These are phyloP conservation scores for Eupithecia insigniata DNA, from an alignment of 2,888 invertebrate genomes.

Conservation along the genomic window DNA sequence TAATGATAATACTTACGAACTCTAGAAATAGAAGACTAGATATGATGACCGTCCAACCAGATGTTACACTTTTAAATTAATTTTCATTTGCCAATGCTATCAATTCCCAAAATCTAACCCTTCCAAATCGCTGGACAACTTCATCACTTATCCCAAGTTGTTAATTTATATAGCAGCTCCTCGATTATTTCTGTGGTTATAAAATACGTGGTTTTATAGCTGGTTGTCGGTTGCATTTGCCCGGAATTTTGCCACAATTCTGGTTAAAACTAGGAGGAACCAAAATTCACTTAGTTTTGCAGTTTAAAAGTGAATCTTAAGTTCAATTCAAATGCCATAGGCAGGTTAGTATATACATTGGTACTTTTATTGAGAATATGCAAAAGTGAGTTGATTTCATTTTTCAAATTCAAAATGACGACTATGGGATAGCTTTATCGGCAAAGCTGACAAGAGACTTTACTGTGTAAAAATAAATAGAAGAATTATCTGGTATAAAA, in stretches of 20 bases:
- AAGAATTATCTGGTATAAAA: neutral
- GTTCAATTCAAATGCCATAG: neutral
- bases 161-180: constrained; percentile 45
- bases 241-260: neutral
- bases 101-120: constrained; percentile 30
- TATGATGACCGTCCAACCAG: neutral
- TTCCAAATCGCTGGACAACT: constrained; percentile 27
- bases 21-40: neutral
- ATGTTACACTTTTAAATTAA: neutral
- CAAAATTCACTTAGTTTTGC: neutral
- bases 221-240: constrained; percentile 17
- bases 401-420: neutral
- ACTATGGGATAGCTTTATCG: neutral
- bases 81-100: neutral
- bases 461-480: neutral
- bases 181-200: constrained; percentile 50
- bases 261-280: neutral
- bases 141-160: constrained; percentile 31
- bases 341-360: neutral
- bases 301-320: neutral
- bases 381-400: neutral
- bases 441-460: neutral
- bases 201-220: constrained; percentile 54
- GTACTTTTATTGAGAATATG: too few relatives aligned
- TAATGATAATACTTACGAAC: neutral